Evolutionary conservation across 2,113 vertebrate species (phyloP), one percentile per base, ranked within the genome.

Genomic region (Macheiramphus alcinus): DNA sequence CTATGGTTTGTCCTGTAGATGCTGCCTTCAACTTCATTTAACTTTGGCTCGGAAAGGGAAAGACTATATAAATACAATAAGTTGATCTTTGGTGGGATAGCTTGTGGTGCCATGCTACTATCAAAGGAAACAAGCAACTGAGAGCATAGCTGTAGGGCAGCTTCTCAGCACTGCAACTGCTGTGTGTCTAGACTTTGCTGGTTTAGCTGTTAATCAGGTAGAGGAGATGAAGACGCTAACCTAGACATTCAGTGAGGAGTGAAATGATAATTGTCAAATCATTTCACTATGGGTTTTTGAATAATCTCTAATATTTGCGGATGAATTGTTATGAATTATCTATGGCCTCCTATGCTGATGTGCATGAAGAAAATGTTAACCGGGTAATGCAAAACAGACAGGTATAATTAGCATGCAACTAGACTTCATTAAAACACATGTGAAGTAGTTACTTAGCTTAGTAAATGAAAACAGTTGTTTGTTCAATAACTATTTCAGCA

Each of bases 11-110:
- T 80, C 62, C 81, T 50, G 27, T 63, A 68, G 65, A 59, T 40
- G 45, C 68, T 94, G 73, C 85, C 79, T 85, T 90, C 79, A 62
- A 47, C 65, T 95, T 95, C 91, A 75, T 95, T 92, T 80, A 71
- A 65, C 48, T 78, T 75, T 52, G 63, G 52, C 47, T 66, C 75
- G 68, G 48, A 50, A 48, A 68, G 70, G n/a, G 43, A 72, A 80
- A 38, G 32, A 55, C 72, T 82, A 0, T 79, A n/a, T 75, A 79
- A 93, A 70, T 70, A 84, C 50, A 62, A 19, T 20, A 42, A 86
- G 86, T 55, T 87, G 81, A 67, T 97, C 82, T 87, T 70, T 90
- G 70, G 29, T 92, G 87, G 90, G 63, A 50, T 87, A 81, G 71
- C 61, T 88, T n/a, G 55, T 70, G 85, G 71, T 93, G 89, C 91